Conservation (phyloP, 2,797 vertebrate genomes). For the Australoheros facetus region DNA sequence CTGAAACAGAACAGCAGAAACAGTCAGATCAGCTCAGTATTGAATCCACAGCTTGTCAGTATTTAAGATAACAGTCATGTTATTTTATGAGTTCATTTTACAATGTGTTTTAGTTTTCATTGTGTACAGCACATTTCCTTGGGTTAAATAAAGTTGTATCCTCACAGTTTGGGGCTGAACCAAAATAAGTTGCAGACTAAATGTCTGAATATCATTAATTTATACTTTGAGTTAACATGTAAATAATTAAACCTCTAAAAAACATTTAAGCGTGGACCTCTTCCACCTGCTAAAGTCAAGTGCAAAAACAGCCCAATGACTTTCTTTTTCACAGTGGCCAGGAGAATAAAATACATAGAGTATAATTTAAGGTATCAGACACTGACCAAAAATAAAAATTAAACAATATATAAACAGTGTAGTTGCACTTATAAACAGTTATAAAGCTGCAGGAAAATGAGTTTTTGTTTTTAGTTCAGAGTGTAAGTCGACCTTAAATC, state of each 20-base stretch:
- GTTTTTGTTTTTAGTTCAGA: background rate
- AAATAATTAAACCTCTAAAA: background rate
- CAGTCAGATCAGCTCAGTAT: background rate
- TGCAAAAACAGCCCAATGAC: background rate
- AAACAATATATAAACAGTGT: background rate
- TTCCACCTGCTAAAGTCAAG: background rate
- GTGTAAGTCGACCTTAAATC: background rate
- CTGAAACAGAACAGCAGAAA: background rate
- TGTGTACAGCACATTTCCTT: background rate
- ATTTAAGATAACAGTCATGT: background rate
- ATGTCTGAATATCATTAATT: background rate
- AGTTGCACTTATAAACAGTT: rapidly evolving
- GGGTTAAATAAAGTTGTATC: background rate
- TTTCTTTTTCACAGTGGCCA: background rate
- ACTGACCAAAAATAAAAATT: background rate
- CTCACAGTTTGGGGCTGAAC: background rate
- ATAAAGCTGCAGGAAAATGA: background rate
- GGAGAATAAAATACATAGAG: background rate
- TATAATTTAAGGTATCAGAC: background rate
- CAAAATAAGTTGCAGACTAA: too few species aligned
- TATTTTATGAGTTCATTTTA: background rate
- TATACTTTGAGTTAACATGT: background rate
- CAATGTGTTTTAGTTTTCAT: background rate
- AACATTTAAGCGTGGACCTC: background rate
- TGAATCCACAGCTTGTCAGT: background rate